phyloP scores from a whole-genome alignment of 2,113 vertebrate genomes.

The human region GRCh38 chr3:130519501-130520000 shows the following conservation, averaged over 20 bases:
- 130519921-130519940: background rate
- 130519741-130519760: too few species aligned
- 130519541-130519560: background rate
- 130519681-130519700: too few species aligned
- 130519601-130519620: background rate
- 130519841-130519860: background rate
- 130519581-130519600: background rate
- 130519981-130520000: background rate
- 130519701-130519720: background rate
- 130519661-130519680: background rate
- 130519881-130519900: background rate
- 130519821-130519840: background rate
- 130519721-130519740: background rate
- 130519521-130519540: background rate
- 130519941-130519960: fast-evolving
- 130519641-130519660: background rate
- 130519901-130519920: background rate
- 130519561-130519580: background rate
- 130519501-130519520: background rate
- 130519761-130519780: background rate
- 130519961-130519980: background rate
- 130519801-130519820: background rate
- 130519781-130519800: background rate
- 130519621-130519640: background rate
- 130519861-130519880: background rate